Evolutionary conservation across 2,797 vertebrate species (phyloP).

Genomic region (Gallinago stenura): DNA sequence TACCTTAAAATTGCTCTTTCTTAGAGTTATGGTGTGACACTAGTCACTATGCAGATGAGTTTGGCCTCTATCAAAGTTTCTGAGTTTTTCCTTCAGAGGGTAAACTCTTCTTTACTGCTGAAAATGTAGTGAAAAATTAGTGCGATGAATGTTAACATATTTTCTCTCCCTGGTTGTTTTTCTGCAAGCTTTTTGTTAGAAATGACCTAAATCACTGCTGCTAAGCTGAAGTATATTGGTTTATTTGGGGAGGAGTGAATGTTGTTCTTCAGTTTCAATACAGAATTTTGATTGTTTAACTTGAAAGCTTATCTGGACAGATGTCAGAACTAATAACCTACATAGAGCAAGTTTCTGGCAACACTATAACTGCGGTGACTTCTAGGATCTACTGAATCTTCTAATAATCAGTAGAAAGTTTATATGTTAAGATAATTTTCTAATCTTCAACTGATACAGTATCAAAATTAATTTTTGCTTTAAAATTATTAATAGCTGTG

Average conservation of each 20-base stretch:
- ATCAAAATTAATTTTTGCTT: constrained; percentile 1
- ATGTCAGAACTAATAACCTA: constrained; percentile 22
- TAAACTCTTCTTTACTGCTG: not conserved
- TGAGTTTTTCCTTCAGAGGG: not conserved
- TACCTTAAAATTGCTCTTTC: not conserved
- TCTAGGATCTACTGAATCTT: not conserved
- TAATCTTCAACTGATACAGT: not conserved
- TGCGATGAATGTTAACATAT: not conserved
- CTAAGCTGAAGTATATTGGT: not conserved
- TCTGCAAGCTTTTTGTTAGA: not conserved
- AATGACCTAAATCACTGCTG: not conserved
- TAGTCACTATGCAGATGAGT: not conserved
- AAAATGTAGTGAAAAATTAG: not conserved
- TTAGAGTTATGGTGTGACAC: not conserved
- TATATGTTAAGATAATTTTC: not conserved
- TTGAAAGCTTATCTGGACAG: constrained; percentile 10
- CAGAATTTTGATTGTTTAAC: constrained; percentile 16
- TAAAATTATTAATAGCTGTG: not conserved
- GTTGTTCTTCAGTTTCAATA: constrained; percentile 11
- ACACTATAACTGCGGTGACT: not conserved
- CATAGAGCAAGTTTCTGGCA: constrained; percentile 7
- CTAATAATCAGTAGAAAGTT: not conserved
- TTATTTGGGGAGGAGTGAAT: not conserved
- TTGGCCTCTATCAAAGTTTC: not conserved
- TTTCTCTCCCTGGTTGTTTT: constrained; percentile 6